Evolutionary conservation across 1,140 invertebrate genomes (phyloP), one percentile per base, ranked within the genome.

Genomic region (Vanessa tameamea): DNA sequence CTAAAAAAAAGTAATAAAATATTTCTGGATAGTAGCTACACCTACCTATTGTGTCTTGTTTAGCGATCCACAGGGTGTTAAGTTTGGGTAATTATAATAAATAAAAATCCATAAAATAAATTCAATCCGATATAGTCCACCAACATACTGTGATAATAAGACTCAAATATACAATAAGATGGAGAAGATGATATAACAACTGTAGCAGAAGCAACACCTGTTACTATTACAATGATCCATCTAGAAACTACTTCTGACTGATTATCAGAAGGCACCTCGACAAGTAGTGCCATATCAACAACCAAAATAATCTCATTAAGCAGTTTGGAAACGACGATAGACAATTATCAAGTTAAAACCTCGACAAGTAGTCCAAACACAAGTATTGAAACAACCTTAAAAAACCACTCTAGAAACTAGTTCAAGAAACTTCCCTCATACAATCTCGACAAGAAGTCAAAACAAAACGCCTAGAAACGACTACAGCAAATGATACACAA

Each of bases 181-280:
- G 73, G 69, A 65, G 50, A 64, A 8, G 69, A 82, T 12, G 26
- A 11, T 14, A 69, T 64, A 47, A 74, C 59, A 20, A 65, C 50
- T 11, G 15, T n/a, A 47, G 31, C 14, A 16, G 2, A 51, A 15
- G 11, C 14, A 15, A 51, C 0, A 13, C 14, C 50, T 48, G 0
- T 31, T 31, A 31, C 9, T 51, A 4, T 15, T 31, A 31, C 26
- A 31, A 6, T 31, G 26, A 1, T 1, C 26, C 26, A 31, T 31
- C 26, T 3, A 15, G 15, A 14, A 15, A 51, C 14, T 15, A 51
- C 15, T 51, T 15, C 50, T 51, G 50, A 51, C 4, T 15, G 13
- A 15, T 4, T 6, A 15, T 15, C 5, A 51, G 15, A 51, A 14
- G 5, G 2, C 14, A 51, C 6, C 50, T 51, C 50, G n/a, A n/a